Base-by-base conservation (phyloP, 2,888 invertebrate species). In the Vesta saturnalis region DNA sequence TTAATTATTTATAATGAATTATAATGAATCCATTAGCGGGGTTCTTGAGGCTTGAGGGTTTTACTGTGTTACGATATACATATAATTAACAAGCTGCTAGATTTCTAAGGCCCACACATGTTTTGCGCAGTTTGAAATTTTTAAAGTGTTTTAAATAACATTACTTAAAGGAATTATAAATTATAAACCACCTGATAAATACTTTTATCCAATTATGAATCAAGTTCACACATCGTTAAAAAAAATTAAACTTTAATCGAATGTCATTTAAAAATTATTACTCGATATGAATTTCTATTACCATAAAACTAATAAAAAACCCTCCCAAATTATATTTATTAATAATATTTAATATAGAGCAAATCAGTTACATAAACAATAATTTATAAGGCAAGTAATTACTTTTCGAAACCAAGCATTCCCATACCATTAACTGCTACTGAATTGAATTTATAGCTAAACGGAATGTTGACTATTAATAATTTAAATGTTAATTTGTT, bases 401-500 rank as follows among this genome's bases (percentile, higher is more conserved):
- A 71, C 67, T 64, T 70, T 67, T 67, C 66, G 67, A 68, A 66
- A 60, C 54, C 63, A 22, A 46, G 54, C 60, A 65, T 60, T 59
- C 61, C 65, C 64, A 69, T 39, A 62, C 65, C 46, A 61, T 46
- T 62, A 79, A 77, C 79, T 73, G 74, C 77, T 78, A 69, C 75
- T 72, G 74, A 72, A 70, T 72, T 77, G 80, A 80, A 83, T 82
- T 83, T 82, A 82, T 82, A 67, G 72, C 77, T 61, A 67, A 68
- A 70, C 77, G 79, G 83, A 82, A 82, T 82, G 82, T 78, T 70
- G 79, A 77, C 81, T 80, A 82, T 83, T 83, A 83, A 84, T 84
- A 84, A 84, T 84, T 84, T 84, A 84, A 84, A 85, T 84, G 84
- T 84, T 83, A 85, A 84, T 84, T 84, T 83, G 82, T 84, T 84